phyloP scores from a whole-genome alignment of 2,113 vertebrate genomes.

The Stegostoma tigrinum region DNA sequence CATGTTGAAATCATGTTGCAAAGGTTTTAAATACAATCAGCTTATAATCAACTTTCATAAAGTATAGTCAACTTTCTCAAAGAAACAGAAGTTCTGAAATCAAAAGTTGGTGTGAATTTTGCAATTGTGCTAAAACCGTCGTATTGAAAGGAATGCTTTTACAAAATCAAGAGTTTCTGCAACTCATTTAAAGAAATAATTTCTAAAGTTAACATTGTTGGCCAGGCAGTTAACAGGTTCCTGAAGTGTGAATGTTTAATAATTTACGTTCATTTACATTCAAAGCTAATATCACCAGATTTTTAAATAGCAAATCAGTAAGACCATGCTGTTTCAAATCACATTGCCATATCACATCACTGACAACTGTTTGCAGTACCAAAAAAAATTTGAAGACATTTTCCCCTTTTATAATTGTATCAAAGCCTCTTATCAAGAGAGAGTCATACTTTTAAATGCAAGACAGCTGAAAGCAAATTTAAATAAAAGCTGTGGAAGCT shows the following conservation, averaged over 20 bases:
- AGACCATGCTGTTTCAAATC: background rate
- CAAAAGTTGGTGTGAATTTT: background rate
- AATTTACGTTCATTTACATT: background rate
- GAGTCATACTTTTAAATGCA: background rate
- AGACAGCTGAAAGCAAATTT: background rate
- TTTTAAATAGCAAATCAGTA: background rate
- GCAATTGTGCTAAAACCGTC: background rate
- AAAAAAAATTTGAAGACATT: background rate
- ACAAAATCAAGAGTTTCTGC: background rate
- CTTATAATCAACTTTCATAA: background rate
- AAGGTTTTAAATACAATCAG: background rate
- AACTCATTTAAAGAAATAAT: background rate
- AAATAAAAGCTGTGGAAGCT: background rate
- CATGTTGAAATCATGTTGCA: background rate
- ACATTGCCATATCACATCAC: background rate
- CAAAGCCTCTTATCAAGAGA: background rate
- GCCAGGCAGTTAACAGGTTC: background rate
- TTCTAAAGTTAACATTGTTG: background rate
- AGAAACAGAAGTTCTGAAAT: background rate
- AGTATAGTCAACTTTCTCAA: background rate
- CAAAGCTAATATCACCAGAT: background rate
- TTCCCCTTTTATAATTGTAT: background rate
- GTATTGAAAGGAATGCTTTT: background rate
- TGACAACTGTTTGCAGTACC: background rate
- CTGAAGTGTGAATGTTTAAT: background rate